Conservation (phyloP, 2,113 vertebrate species). For the Terrapene triunguis region DNA sequence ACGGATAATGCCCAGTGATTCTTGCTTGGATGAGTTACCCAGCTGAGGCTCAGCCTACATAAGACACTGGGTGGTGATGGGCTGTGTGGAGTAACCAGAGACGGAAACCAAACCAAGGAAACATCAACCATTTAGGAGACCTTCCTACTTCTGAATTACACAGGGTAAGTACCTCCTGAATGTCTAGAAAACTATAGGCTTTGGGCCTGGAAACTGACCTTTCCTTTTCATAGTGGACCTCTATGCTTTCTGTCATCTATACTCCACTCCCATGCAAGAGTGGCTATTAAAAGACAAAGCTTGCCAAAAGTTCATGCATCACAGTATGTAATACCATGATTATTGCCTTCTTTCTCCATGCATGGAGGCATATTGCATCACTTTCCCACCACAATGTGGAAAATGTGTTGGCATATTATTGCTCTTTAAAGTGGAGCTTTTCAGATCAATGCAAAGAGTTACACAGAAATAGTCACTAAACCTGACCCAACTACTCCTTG, state of each 20-base stretch:
- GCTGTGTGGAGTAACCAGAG: not conserved
- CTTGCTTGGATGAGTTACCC: not conserved
- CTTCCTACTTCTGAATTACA: not conserved
- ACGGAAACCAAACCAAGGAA: not conserved
- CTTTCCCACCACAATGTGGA: not conserved
- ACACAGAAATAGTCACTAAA: not conserved
- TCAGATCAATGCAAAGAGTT: not conserved
- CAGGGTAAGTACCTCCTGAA: not conserved
- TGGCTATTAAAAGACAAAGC: not conserved
- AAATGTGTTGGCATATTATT: not conserved
- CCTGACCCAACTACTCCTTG: not conserved
- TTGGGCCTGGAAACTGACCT: not conserved
- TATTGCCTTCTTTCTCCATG: not conserved
- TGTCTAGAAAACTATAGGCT: not conserved
- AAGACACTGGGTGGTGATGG: not conserved
- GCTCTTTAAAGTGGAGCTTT: not conserved
- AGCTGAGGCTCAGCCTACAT: not conserved
- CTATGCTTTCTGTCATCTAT: not conserved
- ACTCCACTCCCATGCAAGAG: not conserved
- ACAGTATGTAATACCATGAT: not conserved
- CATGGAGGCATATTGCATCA: not conserved
- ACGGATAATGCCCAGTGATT: not conserved
- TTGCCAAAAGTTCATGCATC: accelerated
- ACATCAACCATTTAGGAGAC: not conserved
- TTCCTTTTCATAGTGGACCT: not conserved